Base-by-base conservation (phyloP, 2,797 vertebrate species). In the Pseudopleuronectes americanus region DNA sequence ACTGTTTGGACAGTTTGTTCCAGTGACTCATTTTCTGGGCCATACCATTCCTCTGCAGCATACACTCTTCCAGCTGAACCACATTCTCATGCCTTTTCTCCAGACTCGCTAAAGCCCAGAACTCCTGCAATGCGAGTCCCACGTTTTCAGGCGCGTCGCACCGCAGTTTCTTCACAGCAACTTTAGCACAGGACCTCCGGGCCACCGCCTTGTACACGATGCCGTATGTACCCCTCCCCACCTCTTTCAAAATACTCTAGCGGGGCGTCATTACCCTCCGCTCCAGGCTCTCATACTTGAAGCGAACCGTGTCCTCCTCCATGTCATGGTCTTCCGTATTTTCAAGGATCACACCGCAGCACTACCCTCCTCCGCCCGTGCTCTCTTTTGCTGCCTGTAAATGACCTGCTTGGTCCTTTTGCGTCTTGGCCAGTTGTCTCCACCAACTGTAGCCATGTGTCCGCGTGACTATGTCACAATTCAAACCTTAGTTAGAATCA, bases 71-170 rank as follows among this genome's bases (percentile, higher is more conserved):
- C 87, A 98, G 93, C 75, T 96, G 96, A 47, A 99, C 96, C 55
- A 99, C 95, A 70, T 99, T 98, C 61, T 95, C 94, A 57, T 98
- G 97, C 58, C 95, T 93, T 76, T 96, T 95, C 74, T 95, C 94
- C 71, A 98, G 92, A 81, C 97, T 98, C n/a, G 96, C 94, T 71
- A 98, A 91, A 76, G 97, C 97, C 97, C 97, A 97, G 90, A 99
- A 97, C 87, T 98, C 97, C 13, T 96, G 95, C 77, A 98, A 84
- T 0, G 97, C 97, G 71, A 98, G 92, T 91, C 98, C 97, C 76
- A 97, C 96, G 85, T 97, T 97, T 88, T 99, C 97, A 3, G 97
- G 97, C 3, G 96, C 96, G 83, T 97, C 96, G 87, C 97, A 98
- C 8, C 97, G 95, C 76, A 98, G 94, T 81, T 97, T 96, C 85